Evolutionary conservation across 2,113 vertebrate genomes (phyloP).

Genomic region (Muntiacus muntjak): DNA sequence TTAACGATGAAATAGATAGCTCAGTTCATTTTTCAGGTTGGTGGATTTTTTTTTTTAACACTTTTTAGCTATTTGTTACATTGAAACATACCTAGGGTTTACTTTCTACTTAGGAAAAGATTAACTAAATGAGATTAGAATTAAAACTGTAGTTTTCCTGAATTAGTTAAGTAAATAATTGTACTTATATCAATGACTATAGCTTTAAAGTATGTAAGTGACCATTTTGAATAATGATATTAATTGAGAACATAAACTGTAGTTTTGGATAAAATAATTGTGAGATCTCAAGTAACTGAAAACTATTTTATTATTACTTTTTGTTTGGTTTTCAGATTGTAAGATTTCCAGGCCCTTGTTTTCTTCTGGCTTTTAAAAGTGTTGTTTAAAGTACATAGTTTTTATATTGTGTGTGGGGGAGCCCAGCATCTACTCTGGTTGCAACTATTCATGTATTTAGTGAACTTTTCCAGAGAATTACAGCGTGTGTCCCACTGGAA

Average conservation of each 20-base stretch:
- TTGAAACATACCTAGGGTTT: not conserved
- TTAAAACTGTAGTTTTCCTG: not conserved
- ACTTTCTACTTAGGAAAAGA: not conserved
- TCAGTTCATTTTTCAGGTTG: not conserved
- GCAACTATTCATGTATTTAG: not conserved
- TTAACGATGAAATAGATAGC: not conserved
- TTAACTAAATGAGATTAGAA: not conserved
- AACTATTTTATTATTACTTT: not conserved
- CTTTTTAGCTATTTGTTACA: not conserved
- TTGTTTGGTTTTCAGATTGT: not conserved
- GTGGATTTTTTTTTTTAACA: not conserved
- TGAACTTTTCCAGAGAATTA: not conserved
- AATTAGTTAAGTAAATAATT: not conserved
- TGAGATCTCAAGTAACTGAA: not conserved
- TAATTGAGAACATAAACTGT: not conserved
- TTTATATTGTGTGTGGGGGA: not conserved
- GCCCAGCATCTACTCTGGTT: not conserved
- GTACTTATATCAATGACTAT: not conserved
- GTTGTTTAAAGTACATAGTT: not conserved
- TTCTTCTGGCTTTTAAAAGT: not conserved
- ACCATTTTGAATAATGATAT: not conserved
- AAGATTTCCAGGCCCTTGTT: not conserved
- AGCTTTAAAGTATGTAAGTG: not conserved
- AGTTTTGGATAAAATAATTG: not conserved
- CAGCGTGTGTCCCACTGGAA: not conserved